Base-by-base conservation (phyloP, 2,113 vertebrate genomes). In the Petrocephalus zakoni region DNA sequence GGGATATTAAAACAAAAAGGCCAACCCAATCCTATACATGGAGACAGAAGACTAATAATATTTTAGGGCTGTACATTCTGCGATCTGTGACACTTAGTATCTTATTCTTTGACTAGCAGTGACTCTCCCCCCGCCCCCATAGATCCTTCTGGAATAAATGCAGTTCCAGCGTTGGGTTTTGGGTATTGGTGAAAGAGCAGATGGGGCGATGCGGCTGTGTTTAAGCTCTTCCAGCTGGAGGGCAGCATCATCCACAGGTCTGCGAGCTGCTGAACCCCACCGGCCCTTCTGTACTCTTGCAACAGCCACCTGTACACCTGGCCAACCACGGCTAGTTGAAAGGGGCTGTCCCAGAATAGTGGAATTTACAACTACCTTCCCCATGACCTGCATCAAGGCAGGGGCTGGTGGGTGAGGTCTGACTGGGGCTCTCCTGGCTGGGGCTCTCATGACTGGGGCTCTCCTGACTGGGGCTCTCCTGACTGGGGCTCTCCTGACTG, bases 221-320 rank as follows among this genome's bases (percentile, higher is more conserved):
- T 95, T 93, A 96, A 93, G 96, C 95, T 19, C 95, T 94, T 90
- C 95, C 96, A 88, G 96, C 93, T 21, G 96, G 95, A 91, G 95
- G 93, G 93, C 96, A 96, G 93, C 96, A 96, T 93, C 96, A 96
- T 85, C 96, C 93, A 91, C 95, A 96, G 93, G 95, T 96, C 85
- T 94, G 92, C 89, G 96, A 91, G 89, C 95, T 95, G 93, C 95
- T 96, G 90, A 94, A 94, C 61, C 96, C 95, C 0, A 93, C 52
- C 88, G 94, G 95, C 29, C 95, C 95, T 47, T 94, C 93, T 0
- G 92, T 92, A 90, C 93, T 95, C 52, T 94, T 95, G 0, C 95
- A 94, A 1, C 95, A 95, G 5, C 93, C 94, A 0, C 94, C 95
- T 37, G 94, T 93, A 1, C 93, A 95, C 82, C 93, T 94, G 84